Evolutionary conservation across 2,888 invertebrate species (phyloP).

Genomic region (Rhingia rostrata): DNA sequence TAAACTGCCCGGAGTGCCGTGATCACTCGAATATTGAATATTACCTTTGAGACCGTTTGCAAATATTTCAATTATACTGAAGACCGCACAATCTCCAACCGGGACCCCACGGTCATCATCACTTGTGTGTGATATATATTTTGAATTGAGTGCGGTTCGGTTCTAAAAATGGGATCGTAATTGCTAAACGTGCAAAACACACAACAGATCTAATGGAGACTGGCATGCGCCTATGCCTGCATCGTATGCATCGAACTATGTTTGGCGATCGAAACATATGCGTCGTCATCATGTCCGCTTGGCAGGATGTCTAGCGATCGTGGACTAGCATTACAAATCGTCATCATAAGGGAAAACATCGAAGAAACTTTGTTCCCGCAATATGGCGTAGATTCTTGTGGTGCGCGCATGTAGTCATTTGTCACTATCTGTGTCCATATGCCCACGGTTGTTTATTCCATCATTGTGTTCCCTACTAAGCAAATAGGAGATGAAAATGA

Average conservation of each 20-base stretch:
- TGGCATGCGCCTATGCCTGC: constrained; percentile 36
- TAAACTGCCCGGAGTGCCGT: constrained; percentile 38
- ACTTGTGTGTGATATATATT: constrained; percentile 73
- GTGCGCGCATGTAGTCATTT: constrained; percentile 64
- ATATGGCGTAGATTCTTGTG: constrained; percentile 37
- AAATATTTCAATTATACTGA: constrained; percentile 72
- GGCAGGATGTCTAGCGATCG: constrained; percentile 49
- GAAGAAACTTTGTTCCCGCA: constrained; percentile 28
- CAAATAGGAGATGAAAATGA: constrained; percentile 20
- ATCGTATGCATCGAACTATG: constrained; percentile 30
- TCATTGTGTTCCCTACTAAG: constrained; percentile 28
- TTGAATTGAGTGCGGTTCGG: constrained; percentile 58
- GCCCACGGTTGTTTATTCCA: constrained; percentile 64
- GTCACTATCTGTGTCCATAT: constrained; percentile 61
- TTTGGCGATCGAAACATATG: constrained; percentile 53
- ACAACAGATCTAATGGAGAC: constrained; percentile 59
- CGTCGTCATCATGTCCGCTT: constrained; percentile 57
- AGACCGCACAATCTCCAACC: constrained; percentile 62
- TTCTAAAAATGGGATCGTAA: constrained; percentile 51
- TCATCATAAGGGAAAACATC: constrained; percentile 69
- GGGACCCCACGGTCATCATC: constrained; percentile 65
- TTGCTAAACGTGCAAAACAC: constrained; percentile 66
- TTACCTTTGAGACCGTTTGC: constrained; percentile 57
- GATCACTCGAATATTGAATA: constrained; percentile 58
- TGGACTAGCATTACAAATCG: constrained; percentile 57